Conservation (phyloP, 2,113 vertebrate genomes). For the Alethe castanea region DNA sequence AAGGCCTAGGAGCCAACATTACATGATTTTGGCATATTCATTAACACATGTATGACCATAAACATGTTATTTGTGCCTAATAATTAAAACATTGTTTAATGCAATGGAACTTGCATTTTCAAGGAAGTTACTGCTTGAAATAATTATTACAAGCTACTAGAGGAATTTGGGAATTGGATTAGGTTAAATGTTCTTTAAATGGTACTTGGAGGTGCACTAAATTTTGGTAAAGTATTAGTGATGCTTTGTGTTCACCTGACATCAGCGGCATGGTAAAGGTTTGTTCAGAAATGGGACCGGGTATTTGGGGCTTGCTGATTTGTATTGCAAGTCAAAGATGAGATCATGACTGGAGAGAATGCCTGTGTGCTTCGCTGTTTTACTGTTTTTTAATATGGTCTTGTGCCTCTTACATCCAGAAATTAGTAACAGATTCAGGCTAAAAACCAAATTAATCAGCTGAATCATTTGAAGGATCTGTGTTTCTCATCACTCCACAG, state of each 20-base stretch:
- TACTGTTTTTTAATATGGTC: neutral
- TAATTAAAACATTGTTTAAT: neutral
- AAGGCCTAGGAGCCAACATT: neutral
- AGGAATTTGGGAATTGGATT: neutral
- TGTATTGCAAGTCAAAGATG: neutral
- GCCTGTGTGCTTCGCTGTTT: neutral
- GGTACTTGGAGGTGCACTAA: neutral
- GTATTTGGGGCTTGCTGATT: fast-evolving
- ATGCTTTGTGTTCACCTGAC: neutral
- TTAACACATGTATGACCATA: fast-evolving
- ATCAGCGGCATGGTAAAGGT: fast-evolving
- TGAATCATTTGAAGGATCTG: neutral
- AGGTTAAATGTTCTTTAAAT: neutral
- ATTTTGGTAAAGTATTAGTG: neutral
- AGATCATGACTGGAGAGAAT: neutral
- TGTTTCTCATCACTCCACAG: neutral
- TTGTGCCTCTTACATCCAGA: neutral
- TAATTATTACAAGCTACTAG: neutral
- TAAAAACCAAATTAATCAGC: neutral
- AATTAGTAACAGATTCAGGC: neutral
- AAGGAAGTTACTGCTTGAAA: neutral
- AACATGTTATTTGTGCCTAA: neutral
- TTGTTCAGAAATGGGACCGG: neutral
- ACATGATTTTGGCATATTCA: fast-evolving
- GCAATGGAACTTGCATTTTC: neutral